Evolutionary conservation across 2,113 vertebrate genomes (phyloP), one percentile per base, ranked within the genome.

Genomic region (Zosterops pallidus): DNA sequence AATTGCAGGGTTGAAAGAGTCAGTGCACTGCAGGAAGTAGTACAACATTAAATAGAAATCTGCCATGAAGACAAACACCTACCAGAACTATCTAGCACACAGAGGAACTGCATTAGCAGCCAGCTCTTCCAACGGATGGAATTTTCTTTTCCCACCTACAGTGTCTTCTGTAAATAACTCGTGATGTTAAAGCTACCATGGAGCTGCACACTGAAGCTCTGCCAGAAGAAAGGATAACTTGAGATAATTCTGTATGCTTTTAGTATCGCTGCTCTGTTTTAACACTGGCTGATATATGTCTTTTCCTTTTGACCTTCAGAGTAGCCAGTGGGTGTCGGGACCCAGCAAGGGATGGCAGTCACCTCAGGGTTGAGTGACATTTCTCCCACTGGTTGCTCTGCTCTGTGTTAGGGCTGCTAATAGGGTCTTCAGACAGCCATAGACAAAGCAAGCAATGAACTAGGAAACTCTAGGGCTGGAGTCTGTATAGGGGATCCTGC

Each of bases 151-250:
- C 33, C 85, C 92, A 90, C 90, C 79, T 88, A 94, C 90, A 56
- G 79, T 28, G 26, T 23, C 68, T 95, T 94, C 95, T 7, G 1
- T 74, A 95, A 97, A 96, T 96, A 96, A 63, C 90, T 90, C 10
- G 0, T 77, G 94, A 92, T 81, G 64, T 57, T 81, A 86, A 92
- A 93, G 21, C 68, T 86, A 69, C 39, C 5, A 2, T 50, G 19
- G 39, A 92, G 19, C 44, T 49, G 12, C 74, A 78, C 59, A 59
- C 47, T 67, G 57, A 86, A 88, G 24, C 14, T 87, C 24, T 77
- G n/a, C 26, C 4, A 6, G 22, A 24, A 91, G 41, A 80, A 89
- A 76, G 26, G 20, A 74, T 63, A 88, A 67, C 11, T 63, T 24
- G 82, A 74, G 21, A 59, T 59, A 63, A 55, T 74, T 81, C 29